Conservation (phyloP, 2,888 invertebrate species). For the Zootermopsis nevadensis region DNA sequence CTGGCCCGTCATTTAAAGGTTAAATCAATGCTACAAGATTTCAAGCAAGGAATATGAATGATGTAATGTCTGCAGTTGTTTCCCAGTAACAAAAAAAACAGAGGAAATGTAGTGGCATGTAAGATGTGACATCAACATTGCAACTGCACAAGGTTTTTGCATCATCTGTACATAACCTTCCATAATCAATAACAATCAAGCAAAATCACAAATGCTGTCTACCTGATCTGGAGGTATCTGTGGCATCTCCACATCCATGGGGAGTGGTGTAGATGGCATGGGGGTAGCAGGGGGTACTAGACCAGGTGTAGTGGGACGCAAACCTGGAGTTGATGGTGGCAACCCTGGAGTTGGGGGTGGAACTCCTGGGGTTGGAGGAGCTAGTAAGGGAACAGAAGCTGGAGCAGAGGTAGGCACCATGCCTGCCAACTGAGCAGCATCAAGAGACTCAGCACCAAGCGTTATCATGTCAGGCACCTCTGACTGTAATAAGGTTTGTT, state of each 20-base stretch:
- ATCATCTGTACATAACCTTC: too few relatives aligned
- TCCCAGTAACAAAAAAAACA: too few relatives aligned
- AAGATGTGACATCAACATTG: too few relatives aligned
- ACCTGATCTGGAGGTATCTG: slow-evolving; percentile 73
- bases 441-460: background rate
- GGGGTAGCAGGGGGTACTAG: slow-evolving; percentile 50
- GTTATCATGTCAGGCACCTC: slow-evolving; percentile 8
- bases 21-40: too few relatives aligned
- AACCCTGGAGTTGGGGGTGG: slow-evolving; percentile 46
- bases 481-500: slow-evolving; percentile 52
- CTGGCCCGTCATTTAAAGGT: too few relatives aligned
- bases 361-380: slow-evolving; percentile 53
- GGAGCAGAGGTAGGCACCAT: slow-evolving; percentile 60
- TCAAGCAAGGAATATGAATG: too few relatives aligned
- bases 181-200: too few relatives aligned
- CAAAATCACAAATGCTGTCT: slow-evolving; percentile 44
- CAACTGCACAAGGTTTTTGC: too few relatives aligned
- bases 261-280: slow-evolving; percentile 60
- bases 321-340: slow-evolving; percentile 47
- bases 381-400: slow-evolving; percentile 55
- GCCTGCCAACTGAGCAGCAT: slow-evolving; percentile 58
- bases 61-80: too few relatives aligned
- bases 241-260: slow-evolving; percentile 69
- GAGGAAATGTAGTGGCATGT: too few relatives aligned
- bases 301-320: slow-evolving; percentile 54